Conservation (phyloP, 2,797 vertebrate genomes). For the Leuciscus waleckii region DNA sequence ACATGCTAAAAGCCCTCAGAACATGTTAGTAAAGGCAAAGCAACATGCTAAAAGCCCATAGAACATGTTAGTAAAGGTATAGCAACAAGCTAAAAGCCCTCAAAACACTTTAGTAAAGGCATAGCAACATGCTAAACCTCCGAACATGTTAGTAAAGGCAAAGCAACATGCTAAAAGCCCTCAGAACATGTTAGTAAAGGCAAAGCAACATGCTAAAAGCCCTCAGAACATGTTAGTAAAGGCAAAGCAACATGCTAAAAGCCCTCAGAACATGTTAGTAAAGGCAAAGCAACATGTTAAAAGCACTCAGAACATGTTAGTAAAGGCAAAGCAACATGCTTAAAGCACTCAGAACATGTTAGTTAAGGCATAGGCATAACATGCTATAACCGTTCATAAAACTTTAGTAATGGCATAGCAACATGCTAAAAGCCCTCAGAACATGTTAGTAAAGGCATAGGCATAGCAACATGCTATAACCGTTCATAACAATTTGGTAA, state of each 20-base stretch:
- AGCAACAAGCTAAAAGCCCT: not conserved
- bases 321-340: not conserved
- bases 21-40: not conserved
- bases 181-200: not conserved
- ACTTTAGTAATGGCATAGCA: not conserved
- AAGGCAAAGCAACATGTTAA: no score
- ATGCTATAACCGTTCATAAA: no score
- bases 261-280: no score
- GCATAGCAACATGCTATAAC: not conserved
- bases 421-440: not conserved
- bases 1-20: not conserved
- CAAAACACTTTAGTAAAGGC: not conserved
- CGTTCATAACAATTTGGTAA: not conserved
- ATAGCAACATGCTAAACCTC: not conserved
- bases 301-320: not conserved
- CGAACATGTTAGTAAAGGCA: not conserved
- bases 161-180: not conserved
- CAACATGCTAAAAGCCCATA: not conserved
- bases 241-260: not conserved
- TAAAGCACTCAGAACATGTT: accelerated
- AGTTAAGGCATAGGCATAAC: no score
- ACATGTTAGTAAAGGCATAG: not conserved
- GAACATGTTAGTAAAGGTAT: not conserved
- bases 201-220: not conserved
- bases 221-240: not conserved